Percentiles rank a stretch among this genome's conserved stretches.
Evolutionary conservation across 2,888 invertebrate species (phyloP).

Genomic region (Tenthredo amoena): DNA sequence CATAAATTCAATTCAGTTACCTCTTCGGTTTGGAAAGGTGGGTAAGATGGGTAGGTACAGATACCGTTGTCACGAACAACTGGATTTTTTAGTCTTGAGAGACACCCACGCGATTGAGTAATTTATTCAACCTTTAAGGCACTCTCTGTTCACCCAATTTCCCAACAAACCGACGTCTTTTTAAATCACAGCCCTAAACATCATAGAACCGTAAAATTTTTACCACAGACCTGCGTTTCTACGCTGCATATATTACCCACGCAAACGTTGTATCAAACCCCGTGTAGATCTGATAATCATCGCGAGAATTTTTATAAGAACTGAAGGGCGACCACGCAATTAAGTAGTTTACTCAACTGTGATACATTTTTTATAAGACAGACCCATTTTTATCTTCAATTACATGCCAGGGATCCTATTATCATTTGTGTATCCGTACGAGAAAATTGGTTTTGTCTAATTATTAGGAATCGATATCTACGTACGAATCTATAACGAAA

Average conservation of each 20-base stretch:
- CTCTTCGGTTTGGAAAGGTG: background rate
- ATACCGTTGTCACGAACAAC: conserved; percentile 48
- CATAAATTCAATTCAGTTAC: conserved; percentile 39
- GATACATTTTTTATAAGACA: background rate
- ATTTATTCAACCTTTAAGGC: conserved; percentile 60
- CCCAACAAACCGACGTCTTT: conserved; percentile 23
- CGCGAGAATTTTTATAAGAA: conserved; percentile 13
- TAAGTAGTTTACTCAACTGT: conserved; percentile 14
- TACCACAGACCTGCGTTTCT: conserved; percentile 22
- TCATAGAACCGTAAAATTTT: conserved; percentile 33
- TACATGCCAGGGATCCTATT: background rate
- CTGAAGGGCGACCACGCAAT: conserved; percentile 33
- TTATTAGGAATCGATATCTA: background rate
- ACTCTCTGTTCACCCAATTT: conserved; percentile 46
- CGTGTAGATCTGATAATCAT: conserved; percentile 9
- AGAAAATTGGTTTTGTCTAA: background rate
- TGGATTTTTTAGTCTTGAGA: conserved; percentile 32
- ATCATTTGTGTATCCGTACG: background rate
- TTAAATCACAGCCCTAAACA: conserved; percentile 3
- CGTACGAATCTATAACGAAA: background rate
- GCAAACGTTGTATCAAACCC: conserved; percentile 34
- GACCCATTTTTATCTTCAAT: background rate
- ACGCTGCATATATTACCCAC: conserved; percentile 36
- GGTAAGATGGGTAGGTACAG: conserved; percentile 21
- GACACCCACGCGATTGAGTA: conserved; percentile 68